Evolutionary conservation across 2,113 vertebrate species (phyloP).

Genomic region (Tor tambroides): DNA sequence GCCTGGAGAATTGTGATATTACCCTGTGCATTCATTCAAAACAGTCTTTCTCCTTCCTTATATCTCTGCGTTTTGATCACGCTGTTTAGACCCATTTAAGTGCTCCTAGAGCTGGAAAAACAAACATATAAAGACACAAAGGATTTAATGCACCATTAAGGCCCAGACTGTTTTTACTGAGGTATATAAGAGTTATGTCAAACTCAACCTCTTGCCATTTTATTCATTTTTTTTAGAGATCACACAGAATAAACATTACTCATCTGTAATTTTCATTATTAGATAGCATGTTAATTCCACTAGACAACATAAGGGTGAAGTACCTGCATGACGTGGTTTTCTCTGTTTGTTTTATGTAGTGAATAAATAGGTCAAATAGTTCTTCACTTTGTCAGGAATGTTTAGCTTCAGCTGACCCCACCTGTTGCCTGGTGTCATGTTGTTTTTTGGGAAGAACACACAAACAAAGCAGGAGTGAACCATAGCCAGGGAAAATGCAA

Average conservation of each 20-base stretch:
- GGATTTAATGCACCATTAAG: slow-evolving; percentile 11
- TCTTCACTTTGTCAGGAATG: neutral
- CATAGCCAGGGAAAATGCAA: slow-evolving; percentile 25
- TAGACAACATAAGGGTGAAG: neutral
- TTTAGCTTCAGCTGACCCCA: neutral
- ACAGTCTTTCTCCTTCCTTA: slow-evolving; percentile 1
- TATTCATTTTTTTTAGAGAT: neutral
- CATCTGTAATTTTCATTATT: neutral
- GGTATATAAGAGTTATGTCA: neutral
- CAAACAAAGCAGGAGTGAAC: slow-evolving; percentile 40
- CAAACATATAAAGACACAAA: neutral
- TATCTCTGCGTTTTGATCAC: neutral
- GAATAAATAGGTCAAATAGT: neutral
- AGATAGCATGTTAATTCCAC: neutral
- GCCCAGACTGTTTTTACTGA: neutral
- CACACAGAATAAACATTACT: neutral
- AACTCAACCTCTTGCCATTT: neutral
- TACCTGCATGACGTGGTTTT: neutral
- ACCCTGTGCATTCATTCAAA: neutral
- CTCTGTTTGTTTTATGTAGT: neutral
- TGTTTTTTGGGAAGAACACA: neutral
- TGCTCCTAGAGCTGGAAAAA: neutral
- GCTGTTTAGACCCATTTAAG: neutral
- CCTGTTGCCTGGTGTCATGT: neutral
- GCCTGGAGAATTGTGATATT: neutral